phyloP scores from a whole-genome alignment of 2,888 invertebrate genomes.

The Spodoptera exigua region DNA sequence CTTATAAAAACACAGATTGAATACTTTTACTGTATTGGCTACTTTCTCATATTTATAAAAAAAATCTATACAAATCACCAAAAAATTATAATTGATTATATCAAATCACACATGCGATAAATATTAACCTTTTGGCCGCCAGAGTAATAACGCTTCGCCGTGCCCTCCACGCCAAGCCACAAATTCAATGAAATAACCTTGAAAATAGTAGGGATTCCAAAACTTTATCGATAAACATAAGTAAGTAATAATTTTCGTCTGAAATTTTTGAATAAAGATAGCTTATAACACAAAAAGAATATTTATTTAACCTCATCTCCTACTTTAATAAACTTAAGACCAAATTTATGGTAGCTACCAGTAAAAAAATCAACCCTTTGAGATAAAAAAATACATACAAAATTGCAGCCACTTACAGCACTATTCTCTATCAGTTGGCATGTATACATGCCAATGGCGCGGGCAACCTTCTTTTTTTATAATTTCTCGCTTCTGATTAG shows the following conservation, averaged over 20 bases:
- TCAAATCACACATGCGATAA: too few relatives aligned
- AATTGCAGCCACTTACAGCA: constrained; percentile 27
- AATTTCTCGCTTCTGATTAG: constrained; percentile 30
- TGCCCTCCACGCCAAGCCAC: constrained; percentile 30
- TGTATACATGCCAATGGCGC: constrained; percentile 30
- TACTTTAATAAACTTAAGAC: constrained; percentile 26
- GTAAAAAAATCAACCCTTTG: constrained; percentile 22
- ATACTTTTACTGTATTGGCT: too few relatives aligned
- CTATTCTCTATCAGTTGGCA: constrained; percentile 22
- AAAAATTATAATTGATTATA: too few relatives aligned
- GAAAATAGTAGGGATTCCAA: constrained; percentile 31
- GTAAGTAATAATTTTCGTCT: constrained; percentile 28
- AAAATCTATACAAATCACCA: too few relatives aligned
- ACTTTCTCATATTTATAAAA: too few relatives aligned
- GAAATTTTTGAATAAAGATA: constrained; percentile 20
- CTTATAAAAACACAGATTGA: too few relatives aligned
- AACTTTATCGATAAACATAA: constrained; percentile 33
- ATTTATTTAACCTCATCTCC: constrained; percentile 29
- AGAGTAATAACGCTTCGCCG: constrained; percentile 26
- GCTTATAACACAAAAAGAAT: constrained; percentile 28
- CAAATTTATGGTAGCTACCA: constrained; percentile 24
- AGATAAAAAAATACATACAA: constrained; percentile 26
- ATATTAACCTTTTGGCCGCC: constrained; percentile 8
- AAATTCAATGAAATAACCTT: constrained; percentile 30
- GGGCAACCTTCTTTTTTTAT: constrained; percentile 27